Evolutionary conservation across 1,140 invertebrate genomes (phyloP), one percentile per base, ranked within the genome.

Genomic region (Bombus vancouverensis): DNA sequence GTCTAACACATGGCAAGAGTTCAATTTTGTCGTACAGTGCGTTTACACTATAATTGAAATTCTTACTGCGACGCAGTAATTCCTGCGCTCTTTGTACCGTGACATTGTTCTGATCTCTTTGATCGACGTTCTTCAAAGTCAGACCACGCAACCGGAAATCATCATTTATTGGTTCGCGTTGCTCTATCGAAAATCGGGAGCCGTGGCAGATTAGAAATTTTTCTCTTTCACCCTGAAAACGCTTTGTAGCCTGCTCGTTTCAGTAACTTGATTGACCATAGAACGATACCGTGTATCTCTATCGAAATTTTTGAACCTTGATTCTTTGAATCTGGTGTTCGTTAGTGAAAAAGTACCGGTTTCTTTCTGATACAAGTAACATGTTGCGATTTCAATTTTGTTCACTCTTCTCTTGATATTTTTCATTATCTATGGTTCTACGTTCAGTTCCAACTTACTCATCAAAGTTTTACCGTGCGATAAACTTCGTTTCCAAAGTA

Each of bases 31-130:
- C 44, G 78, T 65, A 39, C 37, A 37, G 57, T 68, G 65, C 65
- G 76, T 81, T 66, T 74, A 66, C 15, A 53, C 81, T 90, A 68
- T 90, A 90, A 90, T 90, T 89, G 87, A 88, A 89, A 89, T 89
- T 89, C 83, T 89, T 88, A 89, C 82, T 88, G 59, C 59, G 78
- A 68, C 78, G 59, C 77, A 79, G 74, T 85, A 90, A 90, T 86
- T 90, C 82, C 75, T 80, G 79, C 59, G 39, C 83, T 90, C 89
- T 86, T 81, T 90, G 82, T 85, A n/a, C 70, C 66, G 42, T 59
- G 32, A 15, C 42, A 59, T 59, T 65, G 71, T 22, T 80, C 57
- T 57, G 28, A 62, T 15, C 79, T 89, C 83, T 89, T 90, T 90
- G 85, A 90, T 89, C 85, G 85, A 44, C 68, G 57, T 70, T 85